Conservation (phyloP, 2,113 vertebrate genomes). For the Lagopus muta region DNA sequence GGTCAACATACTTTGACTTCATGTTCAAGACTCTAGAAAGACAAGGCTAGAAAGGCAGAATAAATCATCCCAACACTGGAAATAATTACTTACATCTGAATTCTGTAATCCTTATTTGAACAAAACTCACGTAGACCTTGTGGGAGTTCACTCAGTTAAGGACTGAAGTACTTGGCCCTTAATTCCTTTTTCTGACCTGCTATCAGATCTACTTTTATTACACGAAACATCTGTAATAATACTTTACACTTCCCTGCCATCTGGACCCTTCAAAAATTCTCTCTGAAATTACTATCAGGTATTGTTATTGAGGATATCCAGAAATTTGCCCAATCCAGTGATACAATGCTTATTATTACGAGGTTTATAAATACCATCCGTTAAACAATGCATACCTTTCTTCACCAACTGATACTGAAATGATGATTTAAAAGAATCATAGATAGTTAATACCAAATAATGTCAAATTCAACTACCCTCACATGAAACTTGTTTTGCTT, state of each 20-base stretch:
- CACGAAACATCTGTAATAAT: constrained; percentile 69
- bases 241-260: constrained; percentile 64
- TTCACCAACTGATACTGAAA: constrained; percentile 52
- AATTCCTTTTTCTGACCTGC: constrained; percentile 67
- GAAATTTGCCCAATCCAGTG: constrained; percentile 21
- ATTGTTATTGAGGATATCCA: constrained; percentile 44
- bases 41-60: constrained; percentile 64
- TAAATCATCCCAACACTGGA: constrained; percentile 65
- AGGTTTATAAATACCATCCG: constrained; percentile 34
- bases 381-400: background rate
- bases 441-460: constrained; percentile 35
- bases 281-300: constrained; percentile 41
- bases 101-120: constrained; percentile 67
- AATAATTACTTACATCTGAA: constrained; percentile 68
- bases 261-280: constrained; percentile 51
- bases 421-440: constrained; percentile 49
- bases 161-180: constrained; percentile 69
- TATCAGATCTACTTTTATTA: constrained; percentile 68
- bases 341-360: constrained; percentile 8
- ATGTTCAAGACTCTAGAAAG: constrained; percentile 65
- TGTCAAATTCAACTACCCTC: constrained; percentile 53
- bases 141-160: constrained; percentile 63
- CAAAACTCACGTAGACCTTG: constrained; percentile 67
- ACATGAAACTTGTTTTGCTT: constrained; percentile 70
- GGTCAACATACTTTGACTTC: constrained; percentile 37